phyloP scores from a whole-genome alignment of 2,888 invertebrate genomes.

The Synanthedon myopaeformis region DNA sequence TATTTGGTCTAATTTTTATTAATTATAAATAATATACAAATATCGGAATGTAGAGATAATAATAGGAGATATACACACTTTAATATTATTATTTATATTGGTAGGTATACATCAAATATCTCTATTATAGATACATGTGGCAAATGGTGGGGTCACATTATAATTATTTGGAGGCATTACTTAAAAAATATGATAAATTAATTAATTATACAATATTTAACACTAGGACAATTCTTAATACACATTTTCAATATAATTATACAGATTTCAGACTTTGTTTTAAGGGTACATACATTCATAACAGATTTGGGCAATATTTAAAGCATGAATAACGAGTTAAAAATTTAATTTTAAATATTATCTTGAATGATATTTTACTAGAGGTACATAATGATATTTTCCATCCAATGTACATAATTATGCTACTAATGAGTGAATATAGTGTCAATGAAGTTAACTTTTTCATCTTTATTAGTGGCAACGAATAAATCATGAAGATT shows the following conservation, averaged over 20 bases:
- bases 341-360: too few relatives aligned
- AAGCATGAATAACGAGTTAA: too few relatives aligned
- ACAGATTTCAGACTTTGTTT: conserved; percentile 68
- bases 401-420: too few relatives aligned
- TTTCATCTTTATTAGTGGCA: too few relatives aligned
- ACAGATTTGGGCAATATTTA: too few relatives aligned
- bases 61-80: conserved; percentile 38
- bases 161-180: conserved; percentile 49
- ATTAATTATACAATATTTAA: conserved; percentile 63
- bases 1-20: conserved; percentile 70
- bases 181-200: conserved; percentile 22
- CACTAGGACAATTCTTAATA: conserved; percentile 57
- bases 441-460: too few relatives aligned
- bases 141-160: conserved; percentile 69
- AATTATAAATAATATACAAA: conserved; percentile 65
- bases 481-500: too few relatives aligned
- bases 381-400: too few relatives aligned
- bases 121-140: conserved; percentile 57
- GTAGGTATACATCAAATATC: conserved; percentile 51
- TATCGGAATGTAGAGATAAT: conserved; percentile 69
- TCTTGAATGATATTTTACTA: too few relatives aligned
- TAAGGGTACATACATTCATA: conserved; percentile 57
- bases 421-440: too few relatives aligned
- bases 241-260: conserved; percentile 42
- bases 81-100: conserved; percentile 37